These are phyloP conservation scores for Julus scanicus DNA, from an alignment of 2,888 invertebrate genomes.

Conservation along the genomic window DNA sequence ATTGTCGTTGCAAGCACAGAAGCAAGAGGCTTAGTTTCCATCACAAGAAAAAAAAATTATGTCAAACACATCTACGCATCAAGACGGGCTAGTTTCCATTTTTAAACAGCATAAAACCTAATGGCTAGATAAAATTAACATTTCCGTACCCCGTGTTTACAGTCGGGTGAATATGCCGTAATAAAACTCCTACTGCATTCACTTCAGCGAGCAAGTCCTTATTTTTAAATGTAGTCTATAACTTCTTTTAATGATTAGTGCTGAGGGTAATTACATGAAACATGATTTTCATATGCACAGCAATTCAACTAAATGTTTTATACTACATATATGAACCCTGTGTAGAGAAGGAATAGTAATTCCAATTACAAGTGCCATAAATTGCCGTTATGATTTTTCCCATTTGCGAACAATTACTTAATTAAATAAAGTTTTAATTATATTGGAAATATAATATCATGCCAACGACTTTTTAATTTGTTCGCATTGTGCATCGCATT, in stretches of 20 bases:
- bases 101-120: not conserved
- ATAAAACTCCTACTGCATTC: not conserved
- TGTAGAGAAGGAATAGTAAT: not conserved
- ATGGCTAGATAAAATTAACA: constrained; percentile 33
- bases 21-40: not conserved
- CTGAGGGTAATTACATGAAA: constrained; percentile 25
- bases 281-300: constrained; percentile 20
- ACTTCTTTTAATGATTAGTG: constrained; percentile 19
- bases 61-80: not conserved
- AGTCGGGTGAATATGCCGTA: constrained; percentile 33
- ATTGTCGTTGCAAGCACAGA: not conserved
- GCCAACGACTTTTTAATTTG: not conserved
- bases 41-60: not conserved
- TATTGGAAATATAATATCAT: constrained; percentile 13
- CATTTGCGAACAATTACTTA: constrained; percentile 26
- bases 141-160: constrained; percentile 33
- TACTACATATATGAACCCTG: not conserved
- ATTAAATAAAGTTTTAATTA: constrained; percentile 3
- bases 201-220: not conserved
- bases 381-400: not conserved
- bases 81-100: not conserved
- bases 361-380: not conserved
- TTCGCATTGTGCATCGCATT: not conserved
- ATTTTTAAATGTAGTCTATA: constrained; percentile 25
- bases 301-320: constrained; percentile 25